Percentiles rank a stretch among this genome's conserved stretches.
Evolutionary conservation across 2,888 invertebrate species (phyloP).

Genomic region (Drosophila ezoana): DNA sequence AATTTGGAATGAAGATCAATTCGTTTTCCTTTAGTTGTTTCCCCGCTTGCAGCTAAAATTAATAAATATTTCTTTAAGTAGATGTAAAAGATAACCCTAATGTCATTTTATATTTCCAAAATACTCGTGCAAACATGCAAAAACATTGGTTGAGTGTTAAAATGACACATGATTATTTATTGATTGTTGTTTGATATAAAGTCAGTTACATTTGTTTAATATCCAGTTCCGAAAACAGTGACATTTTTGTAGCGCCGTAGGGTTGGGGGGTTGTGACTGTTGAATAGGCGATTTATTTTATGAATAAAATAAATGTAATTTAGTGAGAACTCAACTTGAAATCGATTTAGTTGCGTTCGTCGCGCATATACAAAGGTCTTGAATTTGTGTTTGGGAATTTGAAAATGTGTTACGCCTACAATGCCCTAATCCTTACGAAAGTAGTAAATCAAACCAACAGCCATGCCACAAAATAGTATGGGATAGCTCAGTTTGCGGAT

Average conservation of each 20-base stretch:
- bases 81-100: too few species aligned
- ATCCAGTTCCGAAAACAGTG: neutral
- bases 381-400: slow-evolving; percentile 23
- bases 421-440: slow-evolving; percentile 59
- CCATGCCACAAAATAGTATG: slow-evolving; percentile 61
- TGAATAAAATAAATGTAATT: slow-evolving; percentile 52
- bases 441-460: slow-evolving; percentile 59
- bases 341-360: slow-evolving; percentile 34
- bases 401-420: slow-evolving; percentile 13
- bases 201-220: neutral
- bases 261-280: neutral
- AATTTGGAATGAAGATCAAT: too few species aligned
- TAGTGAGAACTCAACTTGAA: slow-evolving; percentile 32
- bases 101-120: too few species aligned
- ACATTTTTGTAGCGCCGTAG: neutral
- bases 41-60: too few species aligned
- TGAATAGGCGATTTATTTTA: slow-evolving; percentile 24
- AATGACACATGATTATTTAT: slow-evolving; percentile 13
- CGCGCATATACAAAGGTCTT: slow-evolving; percentile 10
- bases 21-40: too few species aligned
- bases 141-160: neutral
- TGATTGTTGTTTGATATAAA: slow-evolving; percentile 3
- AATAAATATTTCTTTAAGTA: too few species aligned
- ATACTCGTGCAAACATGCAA: too few species aligned
- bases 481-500: slow-evolving; percentile 50